Conservation (phyloP, 2,797 vertebrate species). For the Loriculus beryllinus region DNA sequence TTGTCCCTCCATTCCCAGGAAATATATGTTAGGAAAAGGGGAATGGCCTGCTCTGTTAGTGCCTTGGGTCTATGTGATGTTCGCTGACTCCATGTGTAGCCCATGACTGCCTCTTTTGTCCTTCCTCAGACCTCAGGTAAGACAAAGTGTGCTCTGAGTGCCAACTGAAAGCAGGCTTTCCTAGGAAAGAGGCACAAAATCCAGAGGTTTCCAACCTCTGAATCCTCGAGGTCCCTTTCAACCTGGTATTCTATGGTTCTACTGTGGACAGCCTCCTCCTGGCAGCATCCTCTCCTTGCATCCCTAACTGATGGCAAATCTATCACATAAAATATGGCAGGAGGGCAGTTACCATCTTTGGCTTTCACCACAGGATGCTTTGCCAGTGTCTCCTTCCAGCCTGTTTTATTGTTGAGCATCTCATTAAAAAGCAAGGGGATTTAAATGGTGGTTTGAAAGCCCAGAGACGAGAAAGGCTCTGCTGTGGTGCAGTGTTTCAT, state of each 20-base stretch:
- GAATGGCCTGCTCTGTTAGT: neutral
- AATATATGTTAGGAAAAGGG: neutral
- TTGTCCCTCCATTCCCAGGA: neutral
- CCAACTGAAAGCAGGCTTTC: neutral
- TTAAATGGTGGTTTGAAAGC: neutral
- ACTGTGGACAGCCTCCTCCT: neutral
- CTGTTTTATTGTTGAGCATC: neutral
- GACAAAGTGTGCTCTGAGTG: neutral
- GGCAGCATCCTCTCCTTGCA: neutral
- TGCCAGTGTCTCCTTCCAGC: neutral
- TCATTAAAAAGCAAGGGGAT: neutral
- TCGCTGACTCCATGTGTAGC: neutral
- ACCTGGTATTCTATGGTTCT: neutral
- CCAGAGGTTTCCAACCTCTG: neutral
- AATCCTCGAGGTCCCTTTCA: neutral
- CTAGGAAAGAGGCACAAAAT: accelerated
- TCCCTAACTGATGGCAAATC: neutral
- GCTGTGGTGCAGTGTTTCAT: neutral
- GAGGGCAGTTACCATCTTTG: neutral
- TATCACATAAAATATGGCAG: neutral
- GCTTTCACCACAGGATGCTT: neutral
- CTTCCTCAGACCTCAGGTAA: neutral
- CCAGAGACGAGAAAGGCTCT: neutral
- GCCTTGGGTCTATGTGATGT: neutral
- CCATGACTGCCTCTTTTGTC: neutral